These are phyloP conservation scores for Glaucomys volans DNA, from an alignment of 2,113 vertebrate species.

Conservation along the genomic window DNA sequence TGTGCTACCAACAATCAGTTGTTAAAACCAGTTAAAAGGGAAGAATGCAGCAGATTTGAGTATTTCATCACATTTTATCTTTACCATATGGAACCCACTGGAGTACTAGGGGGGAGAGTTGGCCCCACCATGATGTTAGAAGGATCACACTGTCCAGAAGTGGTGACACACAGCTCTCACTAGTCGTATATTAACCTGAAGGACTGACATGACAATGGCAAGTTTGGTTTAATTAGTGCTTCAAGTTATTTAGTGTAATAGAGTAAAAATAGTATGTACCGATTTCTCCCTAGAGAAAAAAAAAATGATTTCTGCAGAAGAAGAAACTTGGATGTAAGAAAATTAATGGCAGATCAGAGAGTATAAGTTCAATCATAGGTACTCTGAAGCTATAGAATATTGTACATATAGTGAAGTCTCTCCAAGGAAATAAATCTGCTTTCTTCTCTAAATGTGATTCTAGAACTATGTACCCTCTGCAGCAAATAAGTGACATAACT, in stretches of 20 bases:
- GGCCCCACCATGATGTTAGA: not conserved
- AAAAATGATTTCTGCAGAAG: not conserved
- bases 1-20: no score
- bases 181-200: not conserved
- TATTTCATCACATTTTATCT: not conserved
- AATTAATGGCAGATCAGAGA: not conserved
- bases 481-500: not conserved
- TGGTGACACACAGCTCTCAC: no score
- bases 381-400: no score
- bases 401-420: not conserved
- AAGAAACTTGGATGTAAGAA: no score
- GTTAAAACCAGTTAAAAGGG: not conserved
- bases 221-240: not conserved
- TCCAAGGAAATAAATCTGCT: not conserved
- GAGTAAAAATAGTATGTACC: not conserved
- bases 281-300: not conserved
- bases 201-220: not conserved
- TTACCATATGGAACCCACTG: no score
- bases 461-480: not conserved
- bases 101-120: not conserved
- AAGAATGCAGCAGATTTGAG: not conserved
- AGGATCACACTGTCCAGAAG: not conserved
- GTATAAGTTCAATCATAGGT: not conserved
- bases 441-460: not conserved
- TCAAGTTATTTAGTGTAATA: not conserved